Base-by-base conservation (phyloP, 37 sponge, comb jelly and placozoan species). In the Corticium candelabrum region DNA sequence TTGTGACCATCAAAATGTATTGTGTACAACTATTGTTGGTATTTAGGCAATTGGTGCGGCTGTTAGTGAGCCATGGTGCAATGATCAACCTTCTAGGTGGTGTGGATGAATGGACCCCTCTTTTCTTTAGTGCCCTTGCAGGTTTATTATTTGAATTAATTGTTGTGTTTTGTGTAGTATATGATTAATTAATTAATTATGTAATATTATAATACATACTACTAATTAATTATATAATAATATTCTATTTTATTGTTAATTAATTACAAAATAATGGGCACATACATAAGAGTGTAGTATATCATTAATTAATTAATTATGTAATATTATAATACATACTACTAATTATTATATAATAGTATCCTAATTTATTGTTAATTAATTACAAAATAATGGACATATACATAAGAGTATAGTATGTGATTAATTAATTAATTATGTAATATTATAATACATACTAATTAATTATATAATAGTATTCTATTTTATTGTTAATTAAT, bases 91-190 rank as follows among this genome's bases (percentile, higher is more conserved):
- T 91, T 15, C 79, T 37, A 39, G 92, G 92, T 31, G 92, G 92
- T 21, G 62, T 76, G 79, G 87, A 90, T 39, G 32, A 76, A 1
- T 83, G 88, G 85, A 81, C 87, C 3, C 87, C 91, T 2, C 77
- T 90, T 11, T 80, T 87, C 56, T 80, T 83, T 78, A 85, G 87
- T n/a, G 85, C 91, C 31, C 82, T 83, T 79, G 87, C 87, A 50
- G 90, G 90, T 86, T 73, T 0, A n/a, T 27, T 15, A n/a, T n/a
- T 3, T 27, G 5, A 3, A 75, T 34, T 34, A 15, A 34, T 21
- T 75, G 4, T 35, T 5, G 27, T 3, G 38, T 35, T 34, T 3
- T 3, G 3, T 75, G 4, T n/a, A n/a, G n/a, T n/a, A n/a, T n/a
- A 50, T 50, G 62, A 50, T 50, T 50, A 27, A 50, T 21, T 50